Base-by-base conservation (phyloP, 2,113 vertebrate genomes). In the Ardeotis arabs region DNA sequence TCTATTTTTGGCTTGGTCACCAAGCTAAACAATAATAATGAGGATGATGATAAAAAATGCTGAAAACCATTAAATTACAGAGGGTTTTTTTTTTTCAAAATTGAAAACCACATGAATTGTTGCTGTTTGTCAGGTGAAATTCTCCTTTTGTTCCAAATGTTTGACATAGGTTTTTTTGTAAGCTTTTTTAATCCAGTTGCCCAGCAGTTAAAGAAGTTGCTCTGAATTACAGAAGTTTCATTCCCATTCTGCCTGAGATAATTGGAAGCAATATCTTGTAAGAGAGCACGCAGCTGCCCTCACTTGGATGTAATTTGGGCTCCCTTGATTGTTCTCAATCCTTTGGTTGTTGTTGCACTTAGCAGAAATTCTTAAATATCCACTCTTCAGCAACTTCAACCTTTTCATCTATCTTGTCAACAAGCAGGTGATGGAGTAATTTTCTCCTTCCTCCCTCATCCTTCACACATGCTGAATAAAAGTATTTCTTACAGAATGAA, bases 371-470 rank as follows among this genome's bases (percentile, higher is more conserved):
- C 55, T 73, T 80, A 41, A 77, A 35, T 74, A 70, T 14, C 18
- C 44, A 3, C 24, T 72, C 9, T 81, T 87, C 80, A 87, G 47
- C 84, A 86, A 59, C 56, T 84, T 89, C 81, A 91, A 11, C 47
- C 55, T 69, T 90, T 79, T 79, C 67, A 93, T 79, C 69, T n/a
- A 14, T 82, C 81, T 84, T 96, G 80, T 94, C 91, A 96, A 77
- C 95, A 79, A n/a, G 29, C 74, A 89, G 81, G 77, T 96, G 93
- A 87, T 95, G 62, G 84, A 58, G 45, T 79, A 72, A 96, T 96
- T 84, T 92, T 91, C 77, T 79, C 62, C 17, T 75, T 56, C n/a
- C 72, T 75, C 84, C 64, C 58, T 92, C 74, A 58, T 87, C 58
- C 80, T 89, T 91, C 87, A 69, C 56, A 49, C 49, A 31, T 53